Evolutionary conservation across 2,888 invertebrate genomes (phyloP).

Genomic region (Ferrisia virgata): DNA sequence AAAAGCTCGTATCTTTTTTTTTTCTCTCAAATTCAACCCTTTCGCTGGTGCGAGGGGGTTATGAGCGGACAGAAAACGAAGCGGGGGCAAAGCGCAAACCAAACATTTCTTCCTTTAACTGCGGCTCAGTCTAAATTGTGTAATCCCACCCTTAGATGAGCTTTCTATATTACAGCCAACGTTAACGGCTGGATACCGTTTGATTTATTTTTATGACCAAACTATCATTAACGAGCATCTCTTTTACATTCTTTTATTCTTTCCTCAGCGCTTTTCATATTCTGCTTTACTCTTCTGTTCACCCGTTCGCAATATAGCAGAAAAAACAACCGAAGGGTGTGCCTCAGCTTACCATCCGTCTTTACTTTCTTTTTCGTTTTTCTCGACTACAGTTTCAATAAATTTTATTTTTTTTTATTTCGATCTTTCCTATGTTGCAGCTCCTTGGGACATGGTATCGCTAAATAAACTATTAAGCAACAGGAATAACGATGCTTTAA

Average conservation of each 20-base stretch:
- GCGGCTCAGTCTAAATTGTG: slow-evolving; percentile 45
- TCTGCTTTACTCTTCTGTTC: slow-evolving; percentile 31
- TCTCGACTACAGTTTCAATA: slow-evolving; percentile 5
- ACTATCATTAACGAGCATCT: slow-evolving; percentile 46
- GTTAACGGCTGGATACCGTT: slow-evolving; percentile 45
- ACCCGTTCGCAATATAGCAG: not conserved
- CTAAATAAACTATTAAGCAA: slow-evolving; percentile 21
- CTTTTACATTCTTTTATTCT: slow-evolving; percentile 46
- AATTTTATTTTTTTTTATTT: not conserved
- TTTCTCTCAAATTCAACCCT: slow-evolving; percentile 43
- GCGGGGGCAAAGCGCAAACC: slow-evolving; percentile 40
- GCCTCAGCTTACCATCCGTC: slow-evolving; percentile 27
- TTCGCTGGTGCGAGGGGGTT: slow-evolving; percentile 15
- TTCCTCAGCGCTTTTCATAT: slow-evolving; percentile 45
- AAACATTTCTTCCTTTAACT: slow-evolving; percentile 45
- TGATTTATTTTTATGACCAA: slow-evolving; percentile 46
- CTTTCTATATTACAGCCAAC: slow-evolving; percentile 40
- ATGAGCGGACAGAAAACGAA: not conserved
- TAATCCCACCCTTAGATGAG: slow-evolving; percentile 40
- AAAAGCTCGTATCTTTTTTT: slow-evolving; percentile 37
- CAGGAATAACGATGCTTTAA: slow-evolving; percentile 21
- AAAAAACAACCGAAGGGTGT: slow-evolving; percentile 45
- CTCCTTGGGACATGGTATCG: not conserved
- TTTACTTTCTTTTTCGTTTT: slow-evolving; percentile 12
- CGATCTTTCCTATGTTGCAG: not conserved